Base-by-base conservation (phyloP, 2,888 invertebrate genomes). In the Yponomeuta evonymella region DNA sequence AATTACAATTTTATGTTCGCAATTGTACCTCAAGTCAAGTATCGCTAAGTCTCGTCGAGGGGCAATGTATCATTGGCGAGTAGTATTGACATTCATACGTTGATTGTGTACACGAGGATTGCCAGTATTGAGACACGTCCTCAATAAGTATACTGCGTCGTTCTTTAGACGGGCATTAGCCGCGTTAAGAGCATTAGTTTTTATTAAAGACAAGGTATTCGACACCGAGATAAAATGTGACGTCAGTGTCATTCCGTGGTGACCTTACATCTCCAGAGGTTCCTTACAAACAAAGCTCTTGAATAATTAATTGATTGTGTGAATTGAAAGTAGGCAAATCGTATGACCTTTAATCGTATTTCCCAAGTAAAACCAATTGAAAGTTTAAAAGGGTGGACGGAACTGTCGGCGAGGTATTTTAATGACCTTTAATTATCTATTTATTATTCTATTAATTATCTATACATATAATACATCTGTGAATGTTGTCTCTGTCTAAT, bases 171-270 rank as follows among this genome's bases (percentile, higher is more conserved):
- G 33, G 67, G 36, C 43, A 67, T 48, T 48, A 23, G n/a, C 67
- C 23, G 43, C 23, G 68, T 51, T 75, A 76, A 75, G 72, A 80
- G 12, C n/a, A 48, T 48, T 68, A 29, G n/a, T 48, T 68, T 23
- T 36, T 30, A 29, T 68, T 68, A 74, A 77, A 82, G 81, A 51
- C 23, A 30, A 36, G 79, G 82, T 81, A 71, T 74, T 76, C 75
- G 76, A 74, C 75, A 75, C 72, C 74, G 74, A 77, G 75, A 76
- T 76, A 72, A 72, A 69, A 70, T 70, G 71, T 80, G 81, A 82
- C 82, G 81, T 81, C 80, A 81, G 73, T 51, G 11, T 33, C 65
- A 43, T 6, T 48, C 68, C 23, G 51, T 15, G 23, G 15, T 48
- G 68, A 48, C 68, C 68, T 51, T 51, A 51, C 29, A 48, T 36